Base-by-base conservation (phyloP, 2,797 vertebrate species). In the Ciconia nigra region DNA sequence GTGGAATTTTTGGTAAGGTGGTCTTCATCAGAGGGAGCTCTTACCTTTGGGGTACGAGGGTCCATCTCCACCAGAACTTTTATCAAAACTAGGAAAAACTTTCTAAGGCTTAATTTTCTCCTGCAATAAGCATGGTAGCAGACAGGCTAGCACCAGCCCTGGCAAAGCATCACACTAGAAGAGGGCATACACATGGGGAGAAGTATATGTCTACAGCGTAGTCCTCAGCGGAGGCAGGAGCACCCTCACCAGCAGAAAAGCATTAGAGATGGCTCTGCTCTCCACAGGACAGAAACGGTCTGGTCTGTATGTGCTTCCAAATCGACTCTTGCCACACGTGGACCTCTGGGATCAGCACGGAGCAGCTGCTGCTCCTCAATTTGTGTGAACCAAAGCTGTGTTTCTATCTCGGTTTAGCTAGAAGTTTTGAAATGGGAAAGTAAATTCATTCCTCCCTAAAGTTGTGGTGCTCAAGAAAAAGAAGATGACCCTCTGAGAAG, bases 261-360 rank as follows among this genome's bases (percentile, higher is more conserved):
- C 0, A 0, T 52, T 15, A 31, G 22, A 65, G 20, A 2, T 31
- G 5, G 6, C 16, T 9, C 31, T 82, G 62, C 4, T 69, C 7
- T 58, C 42, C 66, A 19, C 3, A 18, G 33, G 15, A 28, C 5
- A 62, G 35, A 87, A 26, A 33, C 3, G 0, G 0, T 54, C 22
- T 35, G 49, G 12, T 44, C 44, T 3, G 0, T 31, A 6, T 1
- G 0, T 24, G 10, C 5, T 37, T 92, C 41, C 35, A 54, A 29
- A 54, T 12, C 0, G 0, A 24, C n/a, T 76, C 41, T 55, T 79
- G 59, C 33, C 25, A 12, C 2, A 4, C 6, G 4, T 15, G 13
- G n/a, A 51, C 35, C 12, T 87, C 35, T 62, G 63, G 31, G 42
- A 62, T 54, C 55, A 59, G 42, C 26, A 35, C 28, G 22, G 33